Evolutionary conservation across 2,888 invertebrate species (phyloP).

Genomic region (Gisinianus flammeolus): DNA sequence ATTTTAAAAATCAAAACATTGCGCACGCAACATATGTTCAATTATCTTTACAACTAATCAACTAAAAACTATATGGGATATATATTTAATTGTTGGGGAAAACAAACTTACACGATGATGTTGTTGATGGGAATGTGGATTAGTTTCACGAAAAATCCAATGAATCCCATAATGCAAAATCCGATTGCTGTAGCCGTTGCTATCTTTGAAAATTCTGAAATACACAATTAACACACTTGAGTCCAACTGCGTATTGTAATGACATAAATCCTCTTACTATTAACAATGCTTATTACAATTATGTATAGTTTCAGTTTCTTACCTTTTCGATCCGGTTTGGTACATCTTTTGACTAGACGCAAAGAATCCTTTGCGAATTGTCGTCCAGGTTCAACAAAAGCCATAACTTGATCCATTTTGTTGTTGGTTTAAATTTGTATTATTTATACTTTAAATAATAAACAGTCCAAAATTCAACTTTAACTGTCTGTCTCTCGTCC

Average conservation of each 20-base stretch:
- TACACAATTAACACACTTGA: slow-evolving; percentile 53
- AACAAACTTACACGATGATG: slow-evolving; percentile 73
- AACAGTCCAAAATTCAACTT: too few relatives aligned
- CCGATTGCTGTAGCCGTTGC: slow-evolving; percentile 99
- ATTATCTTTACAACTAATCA: not conserved
- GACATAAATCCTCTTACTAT: not conserved
- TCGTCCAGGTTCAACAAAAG: slow-evolving; percentile 91
- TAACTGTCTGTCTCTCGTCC: too few relatives aligned
- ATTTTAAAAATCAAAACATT: not conserved
- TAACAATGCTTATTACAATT: not conserved
- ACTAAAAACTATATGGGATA: not conserved
- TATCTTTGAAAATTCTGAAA: slow-evolving; percentile 97
- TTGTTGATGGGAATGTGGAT: slow-evolving; percentile 99
- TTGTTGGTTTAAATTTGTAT: too few relatives aligned
- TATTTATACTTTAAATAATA: too few relatives aligned
- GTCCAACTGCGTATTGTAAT: not conserved
- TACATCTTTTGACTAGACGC: slow-evolving; percentile 97
- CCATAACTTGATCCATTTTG: slow-evolving; percentile 94
- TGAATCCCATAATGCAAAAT: slow-evolving; percentile 99
- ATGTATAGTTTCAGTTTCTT: too few relatives aligned
- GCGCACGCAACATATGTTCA: slow-evolving; percentile 27
- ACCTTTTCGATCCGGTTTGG: slow-evolving; percentile 99
- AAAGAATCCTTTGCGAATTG: slow-evolving; percentile 98
- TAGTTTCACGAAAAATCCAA: slow-evolving; percentile 99
- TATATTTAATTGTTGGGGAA: not conserved